Base-by-base conservation (phyloP, 2,797 vertebrate genomes). In the Eidolon dupreanum region DNA sequence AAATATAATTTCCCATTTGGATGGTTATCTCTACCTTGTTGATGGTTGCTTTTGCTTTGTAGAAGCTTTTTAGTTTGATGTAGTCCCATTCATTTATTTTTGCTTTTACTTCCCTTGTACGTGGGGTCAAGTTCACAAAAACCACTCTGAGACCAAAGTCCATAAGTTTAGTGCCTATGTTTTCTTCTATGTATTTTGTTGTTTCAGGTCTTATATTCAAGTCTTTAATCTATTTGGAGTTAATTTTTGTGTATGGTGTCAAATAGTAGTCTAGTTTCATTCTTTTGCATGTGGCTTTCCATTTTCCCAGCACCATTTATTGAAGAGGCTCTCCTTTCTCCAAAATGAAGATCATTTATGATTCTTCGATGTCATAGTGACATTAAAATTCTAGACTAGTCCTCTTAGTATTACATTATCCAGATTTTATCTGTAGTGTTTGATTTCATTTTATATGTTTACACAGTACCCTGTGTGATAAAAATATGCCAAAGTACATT, bases 361-460 rank as follows among this genome's bases (percentile, higher is more conserved):
- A 91, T 94, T 90, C 8, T 43, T 93, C 73, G 97, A 90, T 97
- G 95, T 94, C 61, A 97, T 98, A 97, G 97, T 98, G 98, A 98
- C 95, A 96, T 98, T 98, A 97, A 98, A 98, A 98, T 98, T 97
- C 96, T 95, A 86, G 83, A 97, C 95, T 98, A 93, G 95, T 96
- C 96, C 97, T 98, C 95, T 98, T 97, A 96, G 95, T 97, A 97
- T 98, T 98, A 96, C 97, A 97, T 98, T 98, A 98, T 96, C 97
- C 97, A 97, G 98, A 98, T 98, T 98, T 98, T 98, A 97, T 97
- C 46, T 97, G 97, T 98, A 98, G 98, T 98, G 96, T 98, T 98
- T 98, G 97, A 98, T 98, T 98, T 98, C 98, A 98, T 98, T 98
- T 87, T 98, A 96, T 98, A 95, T 98, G 98, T 98, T 98, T 98